Percentiles rank a stretch among this genome's conserved stretches.
These are phyloP conservation scores for Vipera ursinii DNA, from an alignment of 2,797 vertebrate genomes.

Conservation along the genomic window DNA sequence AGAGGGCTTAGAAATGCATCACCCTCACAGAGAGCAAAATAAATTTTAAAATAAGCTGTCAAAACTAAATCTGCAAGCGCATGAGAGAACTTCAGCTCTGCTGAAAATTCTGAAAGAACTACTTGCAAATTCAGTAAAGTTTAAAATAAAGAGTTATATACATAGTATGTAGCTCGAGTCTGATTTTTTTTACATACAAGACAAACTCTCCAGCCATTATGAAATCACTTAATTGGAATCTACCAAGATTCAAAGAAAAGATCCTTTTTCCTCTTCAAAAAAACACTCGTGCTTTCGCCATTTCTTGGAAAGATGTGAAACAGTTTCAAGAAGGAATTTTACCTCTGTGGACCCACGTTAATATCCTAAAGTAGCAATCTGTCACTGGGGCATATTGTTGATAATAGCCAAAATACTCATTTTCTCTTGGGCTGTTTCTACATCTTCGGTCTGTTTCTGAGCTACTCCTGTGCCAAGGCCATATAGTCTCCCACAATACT, in stretches of 20 bases:
- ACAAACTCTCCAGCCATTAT: conserved; percentile 68
- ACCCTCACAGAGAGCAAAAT: conserved; percentile 55
- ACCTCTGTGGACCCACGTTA: conserved; percentile 41
- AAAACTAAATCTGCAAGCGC: conserved; percentile 57
- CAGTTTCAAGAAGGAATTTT: conserved; percentile 52
- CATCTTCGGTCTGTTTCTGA: conserved; percentile 90
- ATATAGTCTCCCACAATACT: conserved; percentile 94
- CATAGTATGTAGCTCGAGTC: conserved; percentile 60
- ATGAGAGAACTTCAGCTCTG: conserved; percentile 56
- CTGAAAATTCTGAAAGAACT: conserved; percentile 43
- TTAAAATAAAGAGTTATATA: conserved; percentile 74
- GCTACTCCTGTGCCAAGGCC: conserved; percentile 93
- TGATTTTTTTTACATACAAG: conserved; percentile 67
- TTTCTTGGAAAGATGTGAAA: conserved; percentile 43
- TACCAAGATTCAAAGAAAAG: conserved; percentile 66
- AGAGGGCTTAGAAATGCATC: conserved; percentile 58
- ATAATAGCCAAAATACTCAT: conserved; percentile 79
- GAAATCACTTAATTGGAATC: conserved; percentile 64
- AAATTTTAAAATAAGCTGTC: conserved; percentile 61
- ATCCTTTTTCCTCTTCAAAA: conserved; percentile 60
- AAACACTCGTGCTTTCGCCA: conserved; percentile 61
- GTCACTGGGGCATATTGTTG: conserved; percentile 84
- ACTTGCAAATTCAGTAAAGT: conserved; percentile 66
- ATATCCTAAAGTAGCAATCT: conserved; percentile 9
- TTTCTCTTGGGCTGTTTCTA: conserved; percentile 77